These are phyloP conservation scores for Pangasius sanitwongsei DNA, from an alignment of 2,797 vertebrate species.

Conservation along the genomic window DNA sequence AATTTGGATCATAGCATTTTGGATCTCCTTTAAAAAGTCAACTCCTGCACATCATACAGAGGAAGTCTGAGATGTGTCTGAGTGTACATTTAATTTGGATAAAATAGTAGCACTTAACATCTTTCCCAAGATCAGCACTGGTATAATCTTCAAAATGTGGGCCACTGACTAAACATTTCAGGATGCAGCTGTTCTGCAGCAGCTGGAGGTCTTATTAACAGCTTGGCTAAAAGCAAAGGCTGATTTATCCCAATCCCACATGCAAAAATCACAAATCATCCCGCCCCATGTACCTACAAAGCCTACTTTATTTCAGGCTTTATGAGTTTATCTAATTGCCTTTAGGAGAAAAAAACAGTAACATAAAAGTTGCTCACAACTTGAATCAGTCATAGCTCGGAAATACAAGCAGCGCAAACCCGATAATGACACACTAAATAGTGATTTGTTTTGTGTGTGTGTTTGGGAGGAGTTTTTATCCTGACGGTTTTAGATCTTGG, in stretches of 20 bases:
- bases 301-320: slow-evolving; percentile 56
- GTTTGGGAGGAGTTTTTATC: neutral
- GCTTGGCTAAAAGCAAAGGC: slow-evolving; percentile 29
- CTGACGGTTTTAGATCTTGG: neutral
- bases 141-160: neutral
- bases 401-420: neutral
- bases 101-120: neutral
- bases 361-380: slow-evolving; percentile 59
- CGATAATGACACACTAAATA: neutral
- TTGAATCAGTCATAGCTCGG: slow-evolving; percentile 58
- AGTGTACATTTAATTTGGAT: neutral
- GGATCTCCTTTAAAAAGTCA: neutral
- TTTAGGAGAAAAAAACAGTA: slow-evolving; percentile 68
- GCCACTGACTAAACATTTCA: neutral
- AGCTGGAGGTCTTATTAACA: slow-evolving; percentile 44
- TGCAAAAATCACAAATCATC: slow-evolving; percentile 38
- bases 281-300: neutral
- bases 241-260: slow-evolving; percentile 40
- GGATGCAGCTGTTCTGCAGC: slow-evolving; percentile 8
- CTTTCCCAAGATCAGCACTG: neutral
- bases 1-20: neutral
- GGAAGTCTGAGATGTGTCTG: neutral
- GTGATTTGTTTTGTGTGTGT: slow-evolving; percentile 2
- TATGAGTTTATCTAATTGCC: slow-evolving; percentile 69
- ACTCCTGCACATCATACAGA: neutral